Conservation (phyloP, 1,140 invertebrate species). For the Lerema accius region DNA sequence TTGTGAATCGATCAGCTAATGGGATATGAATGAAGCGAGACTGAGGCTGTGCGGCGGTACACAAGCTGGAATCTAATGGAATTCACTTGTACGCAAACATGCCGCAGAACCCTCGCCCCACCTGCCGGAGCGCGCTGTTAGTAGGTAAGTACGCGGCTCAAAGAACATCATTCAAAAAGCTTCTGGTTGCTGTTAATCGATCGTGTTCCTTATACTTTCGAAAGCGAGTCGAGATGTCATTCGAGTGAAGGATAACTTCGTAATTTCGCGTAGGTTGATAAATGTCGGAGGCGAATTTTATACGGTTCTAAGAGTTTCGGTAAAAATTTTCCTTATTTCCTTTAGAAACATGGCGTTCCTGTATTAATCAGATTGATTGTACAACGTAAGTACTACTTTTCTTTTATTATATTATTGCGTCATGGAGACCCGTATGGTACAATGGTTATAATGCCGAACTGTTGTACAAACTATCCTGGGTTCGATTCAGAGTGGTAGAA, state of each 20-base stretch:
- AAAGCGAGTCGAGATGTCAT: slow-evolving; percentile 23
- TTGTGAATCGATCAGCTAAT: slow-evolving; percentile 79
- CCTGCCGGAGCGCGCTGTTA: slow-evolving; percentile 44
- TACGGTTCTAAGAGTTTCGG: slow-evolving; percentile 1
- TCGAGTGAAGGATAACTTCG: slow-evolving; percentile 14
- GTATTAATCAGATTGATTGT: not conserved
- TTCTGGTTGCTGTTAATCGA: slow-evolving; percentile 36
- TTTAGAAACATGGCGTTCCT: not conserved
- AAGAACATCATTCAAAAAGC: slow-evolving; percentile 43
- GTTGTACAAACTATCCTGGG: no score
- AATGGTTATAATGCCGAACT: no score
- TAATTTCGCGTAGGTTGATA: slow-evolving; percentile 7
- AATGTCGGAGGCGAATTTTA: slow-evolving; percentile 17
- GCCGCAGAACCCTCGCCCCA: slow-evolving; percentile 62
- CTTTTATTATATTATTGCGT: no score
- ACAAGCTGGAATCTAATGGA: slow-evolving; percentile 76
- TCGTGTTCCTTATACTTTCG: slow-evolving; percentile 29
- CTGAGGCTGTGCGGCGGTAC: slow-evolving; percentile 63
- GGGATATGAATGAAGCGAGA: slow-evolving; percentile 77
- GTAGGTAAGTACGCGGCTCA: slow-evolving; percentile 32
- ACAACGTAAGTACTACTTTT: not conserved
- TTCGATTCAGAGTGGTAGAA: no score
- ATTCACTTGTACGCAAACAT: slow-evolving; percentile 81
- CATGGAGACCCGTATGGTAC: no score
- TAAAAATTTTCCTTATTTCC: not conserved